A percentile compares a stretch with the other conserved stretches of the same genome.
These are phyloP conservation scores for Nomada flava DNA, from an alignment of 2,888 invertebrate genomes.

Conservation along the genomic window DNA sequence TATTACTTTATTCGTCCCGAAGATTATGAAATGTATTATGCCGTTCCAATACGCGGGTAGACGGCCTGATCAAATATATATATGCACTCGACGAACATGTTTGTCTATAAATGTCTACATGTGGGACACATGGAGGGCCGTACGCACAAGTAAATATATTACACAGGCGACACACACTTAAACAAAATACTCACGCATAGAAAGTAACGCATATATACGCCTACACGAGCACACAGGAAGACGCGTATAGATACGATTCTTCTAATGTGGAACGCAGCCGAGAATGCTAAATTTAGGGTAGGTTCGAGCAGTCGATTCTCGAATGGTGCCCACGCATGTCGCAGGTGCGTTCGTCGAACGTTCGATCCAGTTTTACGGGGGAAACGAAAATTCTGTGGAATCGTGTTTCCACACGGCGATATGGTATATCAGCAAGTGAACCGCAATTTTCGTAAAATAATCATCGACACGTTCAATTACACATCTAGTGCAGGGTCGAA, in stretches of 20 bases:
- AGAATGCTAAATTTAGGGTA: constrained; percentile 79
- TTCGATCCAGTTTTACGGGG: constrained; percentile 21
- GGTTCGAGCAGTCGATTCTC: constrained; percentile 75
- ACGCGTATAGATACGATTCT: constrained; percentile 58
- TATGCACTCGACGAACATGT: constrained; percentile 2
- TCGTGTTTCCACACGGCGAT: neutral
- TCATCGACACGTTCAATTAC: neutral
- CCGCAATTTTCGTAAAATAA: neutral
- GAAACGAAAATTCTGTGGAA: neutral
- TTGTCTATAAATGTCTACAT: constrained; percentile 50
- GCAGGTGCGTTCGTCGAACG: constrained; percentile 55
- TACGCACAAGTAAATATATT: constrained; percentile 23
- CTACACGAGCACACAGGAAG: constrained; percentile 17
- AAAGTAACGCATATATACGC: neutral
- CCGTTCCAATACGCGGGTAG: neutral
- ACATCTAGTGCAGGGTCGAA: neutral
- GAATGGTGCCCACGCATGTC: constrained; percentile 70
- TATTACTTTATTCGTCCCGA: neutral
- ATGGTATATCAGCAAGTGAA: neutral
- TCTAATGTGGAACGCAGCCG: constrained; percentile 76
- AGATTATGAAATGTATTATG: neutral
- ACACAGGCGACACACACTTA: constrained; percentile 16
- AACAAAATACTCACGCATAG: constrained; percentile 25
- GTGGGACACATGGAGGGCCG: constrained; percentile 35
- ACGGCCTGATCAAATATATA: neutral